Base-by-base conservation (phyloP, 2,888 invertebrate species). In the Diaphora mendica region DNA sequence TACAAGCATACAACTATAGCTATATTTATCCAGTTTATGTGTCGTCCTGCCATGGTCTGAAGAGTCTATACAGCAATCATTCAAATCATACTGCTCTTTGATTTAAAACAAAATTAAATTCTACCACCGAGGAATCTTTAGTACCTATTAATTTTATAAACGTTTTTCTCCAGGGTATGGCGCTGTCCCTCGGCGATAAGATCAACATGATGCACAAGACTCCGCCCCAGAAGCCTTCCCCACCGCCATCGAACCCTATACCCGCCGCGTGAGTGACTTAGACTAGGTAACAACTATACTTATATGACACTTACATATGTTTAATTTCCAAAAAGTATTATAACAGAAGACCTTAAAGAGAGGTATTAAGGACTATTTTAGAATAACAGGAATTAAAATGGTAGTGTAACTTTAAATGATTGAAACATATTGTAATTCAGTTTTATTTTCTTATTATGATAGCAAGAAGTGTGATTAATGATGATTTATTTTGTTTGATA, bases 171-270 rank as follows among this genome's bases (percentile, higher is more conserved):
- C 95, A 99, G 98, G 99, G 99, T 77, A 99, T 99, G 99, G 99
- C 99, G 8, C 96, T 99, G 33, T 99, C 99, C 88, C 96, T 99
- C 86, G 99, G 99, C 64, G 99, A 99, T 93, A 99, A 99, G 95
- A 99, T 99, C 88, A 99, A 99, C 95, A 97, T 97, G 92, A 98
- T 98, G 85, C 99, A 99, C 92, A 99, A 98, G 90, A 95, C 96
- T 17, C 94, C 96, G 39, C 94, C 96, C 75, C 96, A 88, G 83
- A 96, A 96, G 87, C 82, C 89, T 78, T 77, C 78, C 64, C 68
- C 78, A 23, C 67, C 66, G 20, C 62, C 75, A 70, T 77, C 79
- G 80, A 86, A 77, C 75, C 81, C 85, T 77, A 91, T 87, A 44
- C 87, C 92, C 59, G 94, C 94, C 80, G 93, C 94, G 71, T 93